Conservation (phyloP, 2,888 invertebrate species). For the Norana najaformis region DNA sequence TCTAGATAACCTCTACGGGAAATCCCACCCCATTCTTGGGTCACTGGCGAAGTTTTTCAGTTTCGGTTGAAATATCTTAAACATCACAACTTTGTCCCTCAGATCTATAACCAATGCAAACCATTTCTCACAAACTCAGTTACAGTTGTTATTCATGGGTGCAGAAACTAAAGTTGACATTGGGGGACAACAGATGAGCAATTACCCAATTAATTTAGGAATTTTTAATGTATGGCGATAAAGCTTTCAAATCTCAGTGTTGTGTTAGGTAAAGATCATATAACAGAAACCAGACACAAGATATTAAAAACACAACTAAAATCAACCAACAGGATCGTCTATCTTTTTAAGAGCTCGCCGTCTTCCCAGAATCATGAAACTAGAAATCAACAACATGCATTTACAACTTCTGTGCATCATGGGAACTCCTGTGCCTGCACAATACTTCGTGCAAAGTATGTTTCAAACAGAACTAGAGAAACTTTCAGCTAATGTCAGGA, state of each 20-base stretch:
- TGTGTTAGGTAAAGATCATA: neutral
- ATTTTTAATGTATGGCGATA: neutral
- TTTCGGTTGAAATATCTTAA: neutral
- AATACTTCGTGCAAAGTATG: neutral
- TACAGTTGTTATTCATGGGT: neutral
- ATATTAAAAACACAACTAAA: neutral
- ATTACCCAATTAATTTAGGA: neutral
- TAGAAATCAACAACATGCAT: neutral
- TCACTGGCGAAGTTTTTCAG: neutral
- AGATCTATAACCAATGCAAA: too few species aligned
- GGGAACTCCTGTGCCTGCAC: neutral
- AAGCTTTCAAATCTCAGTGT: neutral
- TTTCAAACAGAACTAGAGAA: neutral
- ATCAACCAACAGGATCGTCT: neutral
- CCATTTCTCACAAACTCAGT: too few species aligned
- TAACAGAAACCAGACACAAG: neutral
- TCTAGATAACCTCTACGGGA: neutral
- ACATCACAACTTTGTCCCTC: neutral
- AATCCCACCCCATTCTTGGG: neutral
- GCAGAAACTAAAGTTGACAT: neutral
- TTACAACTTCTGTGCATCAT: neutral
- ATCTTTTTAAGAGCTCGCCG: neutral
- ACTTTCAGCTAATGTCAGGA: neutral
- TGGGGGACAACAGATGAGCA: too few species aligned
- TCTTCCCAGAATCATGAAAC: neutral